Evolutionary conservation across 2,113 vertebrate genomes (phyloP).

Genomic region (Malurus melanocephalus): DNA sequence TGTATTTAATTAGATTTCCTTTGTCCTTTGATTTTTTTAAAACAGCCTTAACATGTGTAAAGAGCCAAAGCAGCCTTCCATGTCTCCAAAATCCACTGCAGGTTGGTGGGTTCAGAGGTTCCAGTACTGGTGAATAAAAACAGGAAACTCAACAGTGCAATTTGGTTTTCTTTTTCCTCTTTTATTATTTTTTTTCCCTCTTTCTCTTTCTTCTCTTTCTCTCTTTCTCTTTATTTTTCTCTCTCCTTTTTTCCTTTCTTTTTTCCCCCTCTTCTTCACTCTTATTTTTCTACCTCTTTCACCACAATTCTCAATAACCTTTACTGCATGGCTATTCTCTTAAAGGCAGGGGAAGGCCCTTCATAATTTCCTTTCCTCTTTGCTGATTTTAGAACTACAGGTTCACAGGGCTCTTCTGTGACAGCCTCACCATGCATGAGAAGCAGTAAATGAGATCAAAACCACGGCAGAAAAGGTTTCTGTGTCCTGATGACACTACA

Average conservation of each 20-base stretch:
- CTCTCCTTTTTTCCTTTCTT: accelerated
- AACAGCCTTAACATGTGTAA: not conserved
- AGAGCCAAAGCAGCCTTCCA: not conserved
- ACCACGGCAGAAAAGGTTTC: not conserved
- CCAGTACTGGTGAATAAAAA: not conserved
- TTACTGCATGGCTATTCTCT: accelerated
- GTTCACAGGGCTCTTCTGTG: not conserved
- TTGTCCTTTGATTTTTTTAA: not conserved
- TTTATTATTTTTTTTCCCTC: not conserved
- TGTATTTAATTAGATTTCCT: not conserved
- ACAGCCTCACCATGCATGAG: not conserved
- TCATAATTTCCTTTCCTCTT: not conserved
- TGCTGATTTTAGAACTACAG: not conserved
- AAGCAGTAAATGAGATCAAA: not conserved
- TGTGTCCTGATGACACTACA: not conserved
- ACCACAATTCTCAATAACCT: not conserved
- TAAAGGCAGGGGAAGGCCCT: not conserved
- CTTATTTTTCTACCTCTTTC: not conserved
- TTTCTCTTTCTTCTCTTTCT: accelerated
- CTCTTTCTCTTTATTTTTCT: accelerated
- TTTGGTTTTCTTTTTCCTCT: accelerated
- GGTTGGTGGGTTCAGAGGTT: accelerated
- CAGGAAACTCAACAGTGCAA: not conserved
- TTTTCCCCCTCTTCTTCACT: accelerated
- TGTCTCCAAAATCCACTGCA: not conserved